These are phyloP conservation scores for Ormia ochracea DNA, from an alignment of 2,888 invertebrate genomes.

Conservation along the genomic window DNA sequence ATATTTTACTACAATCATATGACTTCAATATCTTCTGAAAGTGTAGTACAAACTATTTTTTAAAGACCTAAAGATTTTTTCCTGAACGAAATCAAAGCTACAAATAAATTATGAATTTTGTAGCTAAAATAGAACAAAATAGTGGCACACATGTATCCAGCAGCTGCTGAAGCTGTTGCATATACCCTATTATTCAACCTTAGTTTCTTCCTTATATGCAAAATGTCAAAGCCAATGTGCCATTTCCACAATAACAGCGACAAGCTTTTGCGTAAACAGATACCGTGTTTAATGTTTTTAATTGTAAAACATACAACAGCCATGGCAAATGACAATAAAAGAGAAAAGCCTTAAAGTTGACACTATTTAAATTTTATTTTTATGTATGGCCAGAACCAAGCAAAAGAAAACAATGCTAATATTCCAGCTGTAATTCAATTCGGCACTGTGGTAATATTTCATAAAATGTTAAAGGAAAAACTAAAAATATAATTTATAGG, in stretches of 20 bases:
- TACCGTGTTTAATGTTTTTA: background rate
- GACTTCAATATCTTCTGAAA: no score
- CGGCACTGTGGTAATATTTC: constrained; percentile 4
- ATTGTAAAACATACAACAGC: constrained; percentile 45
- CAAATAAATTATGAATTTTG: no score
- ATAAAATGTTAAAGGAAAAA: no score
- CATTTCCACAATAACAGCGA: constrained; percentile 46
- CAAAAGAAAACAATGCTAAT: background rate
- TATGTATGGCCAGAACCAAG: constrained; percentile 15
- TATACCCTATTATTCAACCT: no score
- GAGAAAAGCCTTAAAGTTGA: constrained; percentile 43
- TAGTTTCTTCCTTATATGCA: background rate
- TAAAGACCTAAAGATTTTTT: no score
- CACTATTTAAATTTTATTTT: constrained; percentile 59
- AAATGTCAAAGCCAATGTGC: constrained; percentile 47
- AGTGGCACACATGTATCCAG: no score
- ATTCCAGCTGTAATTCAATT: constrained; percentile 16
- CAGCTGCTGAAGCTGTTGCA: no score
- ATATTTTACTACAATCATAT: no score
- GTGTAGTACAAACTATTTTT: no score
- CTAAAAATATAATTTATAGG: no score
- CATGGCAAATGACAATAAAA: constrained; percentile 37
- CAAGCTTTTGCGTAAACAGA: background rate
- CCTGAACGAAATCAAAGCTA: no score
- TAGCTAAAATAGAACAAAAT: no score